Evolutionary conservation across 2,797 vertebrate genomes (phyloP).

Genomic region (Trachops cirrhosus): DNA sequence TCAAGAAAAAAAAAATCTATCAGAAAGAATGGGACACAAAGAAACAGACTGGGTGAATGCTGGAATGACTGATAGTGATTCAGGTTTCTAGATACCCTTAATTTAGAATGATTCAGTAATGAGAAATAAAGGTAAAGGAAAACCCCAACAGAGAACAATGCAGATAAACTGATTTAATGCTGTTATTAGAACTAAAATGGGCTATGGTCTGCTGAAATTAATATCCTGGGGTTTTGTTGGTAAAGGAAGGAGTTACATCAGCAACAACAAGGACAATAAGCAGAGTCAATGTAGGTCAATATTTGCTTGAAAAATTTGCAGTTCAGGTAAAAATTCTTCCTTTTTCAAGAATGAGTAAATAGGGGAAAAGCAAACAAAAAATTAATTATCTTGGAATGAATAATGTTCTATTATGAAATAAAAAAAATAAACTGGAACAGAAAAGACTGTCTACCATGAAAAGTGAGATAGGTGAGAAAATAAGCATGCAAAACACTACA

Average conservation of each 20-base stretch:
- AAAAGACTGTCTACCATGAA: neutral
- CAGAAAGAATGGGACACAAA: neutral
- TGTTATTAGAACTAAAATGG: neutral
- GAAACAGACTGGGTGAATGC: neutral
- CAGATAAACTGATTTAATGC: neutral
- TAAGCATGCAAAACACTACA: neutral
- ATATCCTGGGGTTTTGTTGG: neutral
- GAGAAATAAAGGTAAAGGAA: neutral
- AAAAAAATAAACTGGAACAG: neutral
- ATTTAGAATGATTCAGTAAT: neutral
- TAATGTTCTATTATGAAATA: neutral
- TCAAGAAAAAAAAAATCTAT: neutral
- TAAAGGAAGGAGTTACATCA: neutral
- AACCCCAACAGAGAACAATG: neutral
- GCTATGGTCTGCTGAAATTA: neutral
- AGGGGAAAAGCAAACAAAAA: neutral
- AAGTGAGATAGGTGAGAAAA: neutral
- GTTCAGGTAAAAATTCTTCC: neutral
- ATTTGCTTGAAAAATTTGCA: neutral
- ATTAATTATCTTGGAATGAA: neutral
- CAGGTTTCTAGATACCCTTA: neutral
- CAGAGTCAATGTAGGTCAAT: neutral
- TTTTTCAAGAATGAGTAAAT: neutral
- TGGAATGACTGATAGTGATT: neutral
- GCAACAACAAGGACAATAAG: neutral